Evolutionary conservation across 2,113 vertebrate species (phyloP).

Genomic region (Sisor rabdophorus): DNA sequence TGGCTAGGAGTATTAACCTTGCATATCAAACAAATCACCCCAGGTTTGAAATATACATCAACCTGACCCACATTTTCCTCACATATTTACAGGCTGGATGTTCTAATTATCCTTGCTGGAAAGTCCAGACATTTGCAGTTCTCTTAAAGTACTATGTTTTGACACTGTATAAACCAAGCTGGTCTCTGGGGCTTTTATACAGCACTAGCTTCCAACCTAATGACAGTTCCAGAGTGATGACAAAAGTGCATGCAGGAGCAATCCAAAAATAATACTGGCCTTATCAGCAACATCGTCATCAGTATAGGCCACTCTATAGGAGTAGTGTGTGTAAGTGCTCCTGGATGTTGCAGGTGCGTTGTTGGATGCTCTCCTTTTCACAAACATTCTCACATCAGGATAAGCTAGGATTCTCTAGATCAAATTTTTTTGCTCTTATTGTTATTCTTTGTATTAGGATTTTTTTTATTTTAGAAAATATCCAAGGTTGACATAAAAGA

Average conservation of each 20-base stretch:
- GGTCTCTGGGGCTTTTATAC: slow-evolving; percentile 30
- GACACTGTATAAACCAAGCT: slow-evolving; percentile 29
- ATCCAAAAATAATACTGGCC: slow-evolving; percentile 37
- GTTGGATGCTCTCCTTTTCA: slow-evolving; percentile 27
- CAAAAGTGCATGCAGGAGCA: slow-evolving; percentile 28
- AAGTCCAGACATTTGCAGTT: slow-evolving; percentile 27
- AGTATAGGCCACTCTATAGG: slow-evolving; percentile 27
- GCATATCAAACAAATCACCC: slow-evolving; percentile 29
- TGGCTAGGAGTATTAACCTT: slow-evolving; percentile 9
- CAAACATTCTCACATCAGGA: slow-evolving; percentile 50
- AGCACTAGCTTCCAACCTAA: slow-evolving; percentile 20
- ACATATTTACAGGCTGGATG: slow-evolving; percentile 7
- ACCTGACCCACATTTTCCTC: slow-evolving; percentile 30
- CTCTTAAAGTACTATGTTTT: slow-evolving; percentile 28
- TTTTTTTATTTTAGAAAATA: slow-evolving; percentile 60
- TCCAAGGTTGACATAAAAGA: slow-evolving; percentile 52
- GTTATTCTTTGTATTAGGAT: slow-evolving; percentile 53
- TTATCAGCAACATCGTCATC: slow-evolving; percentile 31
- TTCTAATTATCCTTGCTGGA: slow-evolving; percentile 30
- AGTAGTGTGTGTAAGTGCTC: slow-evolving; percentile 34
- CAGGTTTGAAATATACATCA: slow-evolving; percentile 23
- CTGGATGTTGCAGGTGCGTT: slow-evolving; percentile 9
- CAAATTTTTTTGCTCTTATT: slow-evolving; percentile 19
- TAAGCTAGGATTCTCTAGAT: slow-evolving; percentile 50
- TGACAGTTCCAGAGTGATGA: slow-evolving; percentile 32